Evolutionary conservation across 2,888 invertebrate species (phyloP), one percentile per base, ranked within the genome.

Genomic region (Cyclophora albipunctata): DNA sequence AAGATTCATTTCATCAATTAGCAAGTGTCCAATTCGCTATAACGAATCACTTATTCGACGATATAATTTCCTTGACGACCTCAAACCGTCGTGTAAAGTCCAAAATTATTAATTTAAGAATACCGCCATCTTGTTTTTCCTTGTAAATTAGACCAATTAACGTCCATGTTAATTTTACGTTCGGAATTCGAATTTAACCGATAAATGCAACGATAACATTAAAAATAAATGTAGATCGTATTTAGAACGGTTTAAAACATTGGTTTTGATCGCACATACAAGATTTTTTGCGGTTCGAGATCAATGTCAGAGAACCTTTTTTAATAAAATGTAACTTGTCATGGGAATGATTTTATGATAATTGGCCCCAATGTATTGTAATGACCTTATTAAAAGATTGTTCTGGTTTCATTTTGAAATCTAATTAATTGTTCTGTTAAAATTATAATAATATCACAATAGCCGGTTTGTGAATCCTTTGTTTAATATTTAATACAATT

Each of bases 121-220:
- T 49, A 48, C 50, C 51, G 35, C 51, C 50, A 55, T 44, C 53
- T 50, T 57, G 41, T 51, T 57, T 56, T 60, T 49, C 41, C 55
- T 54, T 57, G 60, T 56, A 59, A 59, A 59, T 53, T 45, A 52
- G 45, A 51, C 51, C 57, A 59, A 61, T 61, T 59, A 59, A 61
- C 49, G 50, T 50, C 45, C 44, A 57, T 54, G 54, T 59, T 61
- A 58, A 59, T 61, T 61, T 54, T 49, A 37, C 4, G 20, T 20
- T 20, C 50, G 56, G 55, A 55, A 53, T 52, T 46, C 34, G 53
- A 53, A 48, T 45, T 50, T 52, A 51, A 57, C 51, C 47, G 61
- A 59, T 61, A 56, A 59, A 57, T 51, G 47, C 50, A 51, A 47
- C 44, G 59, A 61, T 57, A 61, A 56, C 50, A 51, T 48, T 48